These are phyloP conservation scores for Acromyrmex heyeri DNA, from an alignment of 1,140 invertebrate species.

Conservation along the genomic window DNA sequence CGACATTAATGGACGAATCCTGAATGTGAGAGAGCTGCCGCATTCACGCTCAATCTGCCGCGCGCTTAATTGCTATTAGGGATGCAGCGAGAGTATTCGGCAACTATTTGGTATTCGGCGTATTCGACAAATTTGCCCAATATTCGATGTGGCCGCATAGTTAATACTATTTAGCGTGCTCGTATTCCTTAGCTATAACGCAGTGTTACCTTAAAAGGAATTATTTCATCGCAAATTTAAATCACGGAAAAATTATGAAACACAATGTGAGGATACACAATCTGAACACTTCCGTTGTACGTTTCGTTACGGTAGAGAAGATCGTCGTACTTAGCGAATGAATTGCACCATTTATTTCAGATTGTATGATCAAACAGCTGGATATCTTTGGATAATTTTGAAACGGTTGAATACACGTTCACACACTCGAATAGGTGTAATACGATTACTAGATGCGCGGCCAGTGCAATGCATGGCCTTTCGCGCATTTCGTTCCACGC, in stretches of 20 bases:
- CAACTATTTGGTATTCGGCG: slow-evolving; percentile 74
- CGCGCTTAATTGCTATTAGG: slow-evolving; percentile 74
- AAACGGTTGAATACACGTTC: slow-evolving; percentile 7
- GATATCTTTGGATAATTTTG: slow-evolving; percentile 20
- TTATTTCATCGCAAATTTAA: not conserved
- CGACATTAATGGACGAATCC: slow-evolving; percentile 74
- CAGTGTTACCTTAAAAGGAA: not conserved
- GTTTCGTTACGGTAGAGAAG: slow-evolving; percentile 4
- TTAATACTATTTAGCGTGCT: slow-evolving; percentile 66
- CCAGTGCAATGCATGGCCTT: slow-evolving; percentile 28
- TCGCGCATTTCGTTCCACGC: slow-evolving; percentile 47
- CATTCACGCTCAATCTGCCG: slow-evolving; percentile 73
- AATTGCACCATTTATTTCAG: slow-evolving; percentile 32
- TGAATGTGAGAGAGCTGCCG: slow-evolving; percentile 70
- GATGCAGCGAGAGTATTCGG: slow-evolving; percentile 74
- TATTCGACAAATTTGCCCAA: slow-evolving; percentile 73
- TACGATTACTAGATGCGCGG: slow-evolving; percentile 35
- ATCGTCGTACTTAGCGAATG: not conserved
- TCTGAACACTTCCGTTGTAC: not conserved
- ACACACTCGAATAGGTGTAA: slow-evolving; percentile 26
- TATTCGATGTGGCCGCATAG: slow-evolving; percentile 66
- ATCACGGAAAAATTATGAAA: slow-evolving; percentile 23
- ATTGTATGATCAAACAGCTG: slow-evolving; percentile 37
- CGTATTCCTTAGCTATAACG: slow-evolving; percentile 39
- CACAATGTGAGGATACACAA: not conserved